These are phyloP conservation scores for Phoenoteleia sp. DNA, from an alignment of 2,888 invertebrate species.

Conservation along the genomic window DNA sequence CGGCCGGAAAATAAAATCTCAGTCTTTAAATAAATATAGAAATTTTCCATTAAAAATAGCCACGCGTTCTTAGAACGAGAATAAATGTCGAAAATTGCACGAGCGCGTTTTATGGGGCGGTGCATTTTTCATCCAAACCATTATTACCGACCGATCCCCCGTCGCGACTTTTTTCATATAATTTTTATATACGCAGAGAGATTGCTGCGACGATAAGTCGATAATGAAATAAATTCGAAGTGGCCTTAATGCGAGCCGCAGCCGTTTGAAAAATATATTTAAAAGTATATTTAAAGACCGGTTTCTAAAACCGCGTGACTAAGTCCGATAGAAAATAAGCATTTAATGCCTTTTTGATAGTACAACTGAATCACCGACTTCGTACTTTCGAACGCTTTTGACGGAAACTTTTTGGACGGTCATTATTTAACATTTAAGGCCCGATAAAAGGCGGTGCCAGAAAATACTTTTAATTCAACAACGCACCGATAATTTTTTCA, in stretches of 20 bases:
- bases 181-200: slow-evolving; percentile 14
- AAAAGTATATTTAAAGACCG: slow-evolving; percentile 12
- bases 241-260: slow-evolving; percentile 1
- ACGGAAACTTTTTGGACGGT: not conserved
- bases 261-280: slow-evolving; percentile 20
- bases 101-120: not conserved
- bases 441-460: not conserved
- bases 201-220: slow-evolving; percentile 39
- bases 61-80: not conserved
- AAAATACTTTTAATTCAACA: not conserved
- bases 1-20: no score
- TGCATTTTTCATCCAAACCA: no score
- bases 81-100: not conserved
- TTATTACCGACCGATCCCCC: not conserved
- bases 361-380: slow-evolving; percentile 20
- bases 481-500: no score
- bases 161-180: slow-evolving; percentile 22
- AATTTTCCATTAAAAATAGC: not conserved
- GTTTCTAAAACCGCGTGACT: slow-evolving; percentile 1
- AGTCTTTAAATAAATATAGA: not conserved
- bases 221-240: slow-evolving; percentile 31
- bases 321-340: slow-evolving; percentile 19
- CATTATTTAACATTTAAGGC: not conserved
- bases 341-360: slow-evolving; percentile 39
- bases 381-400: not conserved